A percentile compares a stretch with the other conserved stretches of the same genome.
Evolutionary conservation across 1,140 invertebrate species (phyloP).

Genomic region (Cyclina sinensis): DNA sequence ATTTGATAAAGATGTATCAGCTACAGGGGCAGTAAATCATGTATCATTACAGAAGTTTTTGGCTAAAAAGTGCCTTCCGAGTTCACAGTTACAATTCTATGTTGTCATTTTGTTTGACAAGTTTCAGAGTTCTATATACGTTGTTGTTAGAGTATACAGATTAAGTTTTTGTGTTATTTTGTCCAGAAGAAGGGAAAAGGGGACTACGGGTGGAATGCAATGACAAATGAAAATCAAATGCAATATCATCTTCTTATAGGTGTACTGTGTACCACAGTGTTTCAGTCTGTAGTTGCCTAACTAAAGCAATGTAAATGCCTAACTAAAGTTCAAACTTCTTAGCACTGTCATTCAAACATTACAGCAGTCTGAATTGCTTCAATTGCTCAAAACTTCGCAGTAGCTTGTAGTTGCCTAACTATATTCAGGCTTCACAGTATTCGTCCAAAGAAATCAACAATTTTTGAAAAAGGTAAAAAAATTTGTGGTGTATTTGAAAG

Average conservation of each 20-base stretch:
- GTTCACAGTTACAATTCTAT: slow-evolving; percentile 47
- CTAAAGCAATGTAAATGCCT: neutral
- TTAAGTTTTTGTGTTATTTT: slow-evolving; percentile 46
- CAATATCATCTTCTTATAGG: slow-evolving; percentile 19
- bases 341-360: no score
- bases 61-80: slow-evolving; percentile 45
- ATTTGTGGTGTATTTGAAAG: no score
- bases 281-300: slow-evolving; percentile 28
- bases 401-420: neutral
- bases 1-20: slow-evolving; percentile 6
- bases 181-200: neutral
- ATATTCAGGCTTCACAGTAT: no score
- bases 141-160: slow-evolving; percentile 40
- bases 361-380: no score
- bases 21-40: neutral
- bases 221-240: slow-evolving; percentile 22
- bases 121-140: slow-evolving; percentile 37
- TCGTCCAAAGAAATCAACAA: no score
- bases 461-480: no score
- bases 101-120: slow-evolving; percentile 41
- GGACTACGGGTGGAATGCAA: slow-evolving; percentile 30
- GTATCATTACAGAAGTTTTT: slow-evolving; percentile 17
- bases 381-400: neutral
- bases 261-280: neutral
- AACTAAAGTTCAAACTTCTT: neutral